Percentiles rank a stretch among this genome's conserved stretches.
phyloP scores from a whole-genome alignment of 2,797 vertebrate species.

The Pseudochaenichthys georgianus region DNA sequence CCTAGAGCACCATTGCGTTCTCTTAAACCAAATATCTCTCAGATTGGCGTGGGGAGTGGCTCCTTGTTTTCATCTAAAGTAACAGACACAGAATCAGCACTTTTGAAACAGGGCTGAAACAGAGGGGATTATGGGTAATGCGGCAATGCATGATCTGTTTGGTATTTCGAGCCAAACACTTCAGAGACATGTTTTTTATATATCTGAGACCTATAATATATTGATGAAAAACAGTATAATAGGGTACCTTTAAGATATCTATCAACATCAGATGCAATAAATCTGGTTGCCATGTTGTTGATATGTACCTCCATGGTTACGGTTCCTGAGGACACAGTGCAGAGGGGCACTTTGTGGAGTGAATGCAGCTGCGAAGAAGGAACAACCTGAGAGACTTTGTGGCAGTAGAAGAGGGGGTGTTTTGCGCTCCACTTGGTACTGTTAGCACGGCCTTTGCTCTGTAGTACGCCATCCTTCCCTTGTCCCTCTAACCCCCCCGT shows the following conservation, averaged over 20 bases:
- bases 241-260: neutral
- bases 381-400: slow-evolving; percentile 53
- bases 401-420: slow-evolving; percentile 58
- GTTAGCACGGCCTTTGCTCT: slow-evolving; percentile 53
- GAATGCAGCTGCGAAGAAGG: slow-evolving; percentile 49
- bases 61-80: too few species aligned
- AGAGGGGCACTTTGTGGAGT: slow-evolving; percentile 27
- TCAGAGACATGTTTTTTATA: too few species aligned
- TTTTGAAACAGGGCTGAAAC: too few species aligned
- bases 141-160: too few species aligned
- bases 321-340: slow-evolving; percentile 31
- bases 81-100: too few species aligned
- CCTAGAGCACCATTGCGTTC: too few species aligned
- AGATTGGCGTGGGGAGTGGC: too few species aligned
- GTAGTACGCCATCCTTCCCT: slow-evolving; percentile 43
- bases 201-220: too few species aligned
- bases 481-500: slow-evolving; percentile 12
- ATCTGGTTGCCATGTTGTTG: slow-evolving; percentile 39
- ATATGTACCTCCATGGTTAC: slow-evolving; percentile 20
- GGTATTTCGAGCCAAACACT: too few species aligned
- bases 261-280: slow-evolving; percentile 20
- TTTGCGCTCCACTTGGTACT: slow-evolving; percentile 61
- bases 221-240: too few species aligned
- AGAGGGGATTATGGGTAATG: too few species aligned
- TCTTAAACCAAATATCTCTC: too few species aligned